phyloP scores from a whole-genome alignment of 2,113 vertebrate genomes.

The Castor canadensis region DNA sequence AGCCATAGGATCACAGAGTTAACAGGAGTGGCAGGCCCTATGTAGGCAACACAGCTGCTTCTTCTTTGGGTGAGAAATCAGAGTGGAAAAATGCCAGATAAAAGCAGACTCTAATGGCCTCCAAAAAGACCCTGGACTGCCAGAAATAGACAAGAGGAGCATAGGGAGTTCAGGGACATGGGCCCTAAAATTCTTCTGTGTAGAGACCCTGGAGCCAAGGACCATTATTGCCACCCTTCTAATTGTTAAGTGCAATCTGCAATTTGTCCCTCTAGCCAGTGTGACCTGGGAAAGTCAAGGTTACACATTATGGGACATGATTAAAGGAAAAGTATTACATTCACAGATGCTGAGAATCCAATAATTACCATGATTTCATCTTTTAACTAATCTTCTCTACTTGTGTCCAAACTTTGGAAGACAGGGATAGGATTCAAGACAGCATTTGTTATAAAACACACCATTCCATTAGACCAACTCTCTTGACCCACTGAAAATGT shows the following conservation, averaged over 20 bases:
- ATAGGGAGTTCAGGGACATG: not conserved
- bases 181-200: not conserved
- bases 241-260: not conserved
- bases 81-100: not conserved
- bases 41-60: not conserved
- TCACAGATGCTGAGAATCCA: conserved; percentile 36
- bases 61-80: not conserved
- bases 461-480: not conserved
- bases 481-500: not conserved
- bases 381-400: conserved; percentile 46
- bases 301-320: conserved; percentile 40
- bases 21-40: not conserved
- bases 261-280: conserved; percentile 50
- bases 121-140: not conserved
- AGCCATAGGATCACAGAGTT: not conserved
- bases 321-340: conserved; percentile 54
- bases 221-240: not conserved
- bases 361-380: conserved; percentile 55
- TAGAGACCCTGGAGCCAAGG: not conserved
- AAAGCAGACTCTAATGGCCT: not conserved
- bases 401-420: not conserved
- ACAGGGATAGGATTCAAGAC: not conserved
- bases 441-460: not conserved
- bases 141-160: not conserved
- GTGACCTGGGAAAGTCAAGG: conserved; percentile 58